Base-by-base conservation (phyloP, 30 jellyfish, hydroid and myxozoan species). In the Morbakka virulenta region DNA sequence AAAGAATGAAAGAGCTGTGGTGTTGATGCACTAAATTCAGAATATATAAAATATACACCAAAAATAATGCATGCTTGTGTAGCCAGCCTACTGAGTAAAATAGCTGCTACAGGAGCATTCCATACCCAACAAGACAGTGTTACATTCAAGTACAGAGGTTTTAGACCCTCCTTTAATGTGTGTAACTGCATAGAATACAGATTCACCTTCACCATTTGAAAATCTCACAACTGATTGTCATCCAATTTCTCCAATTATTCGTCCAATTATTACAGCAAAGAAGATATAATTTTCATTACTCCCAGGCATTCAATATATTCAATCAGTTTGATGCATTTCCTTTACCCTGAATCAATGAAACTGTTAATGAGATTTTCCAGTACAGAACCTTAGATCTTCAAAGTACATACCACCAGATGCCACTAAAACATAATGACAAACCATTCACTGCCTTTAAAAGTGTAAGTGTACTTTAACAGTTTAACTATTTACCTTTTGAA, bases 391-490 rank as follows among this genome's bases (percentile, higher is more conserved):
- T 75, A 26, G 95, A 82, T 52, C 86, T 82, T 6, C 31, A 49
- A 34, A 36, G 74, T 32, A 85, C 95, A n/a, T 81, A 81, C 84
- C 90, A n/a, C n/a, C n/a, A n/a, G n/a, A n/a, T n/a, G n/a, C n/a
- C n/a, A n/a, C n/a, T n/a, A n/a, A n/a, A n/a, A 81, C 53, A 35
- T 21, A 51, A 35, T 9, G 95, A 83, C 26, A 32, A 63, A 28
- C 36, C 0, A 30, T 83, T 73, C 79, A 83, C 95, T 13, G 95
- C 94, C 22, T 83, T 73, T 49, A 93, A 83, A 33, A 31, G 87
- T 4, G 76, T 35, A 24, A 31, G 61, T 21, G 23, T 35, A 27
- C 74, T 74, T 29, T 83, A 62, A 61, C 95, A 83, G 51, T 52
- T 72, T 35, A 74, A 62, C 34, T 72, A 77, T 28, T 25, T 72